Evolutionary conservation across 2,888 invertebrate species (phyloP).

Genomic region (Petrolisthes cinctipes): DNA sequence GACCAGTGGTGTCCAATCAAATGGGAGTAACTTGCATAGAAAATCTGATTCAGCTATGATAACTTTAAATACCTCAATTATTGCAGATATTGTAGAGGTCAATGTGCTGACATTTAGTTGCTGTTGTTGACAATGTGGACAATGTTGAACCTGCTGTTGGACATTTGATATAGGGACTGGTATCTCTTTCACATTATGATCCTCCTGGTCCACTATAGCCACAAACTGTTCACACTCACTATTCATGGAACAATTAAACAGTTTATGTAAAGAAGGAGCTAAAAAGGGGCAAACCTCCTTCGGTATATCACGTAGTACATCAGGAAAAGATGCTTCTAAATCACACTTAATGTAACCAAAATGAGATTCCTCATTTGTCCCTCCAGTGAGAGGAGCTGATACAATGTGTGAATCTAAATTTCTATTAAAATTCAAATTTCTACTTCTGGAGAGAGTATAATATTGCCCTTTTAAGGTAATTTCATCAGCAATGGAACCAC

Average conservation of each 20-base stretch:
- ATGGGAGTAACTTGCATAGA: slow-evolving; percentile 33
- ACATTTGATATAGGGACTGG: background rate
- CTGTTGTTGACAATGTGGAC: background rate
- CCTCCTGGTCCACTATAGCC: slow-evolving; percentile 18
- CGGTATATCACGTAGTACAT: slow-evolving; percentile 24
- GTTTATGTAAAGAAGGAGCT: slow-evolving; percentile 22
- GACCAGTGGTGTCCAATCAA: background rate
- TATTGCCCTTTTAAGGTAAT: slow-evolving; percentile 13
- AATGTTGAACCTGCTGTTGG: background rate
- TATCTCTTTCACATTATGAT: slow-evolving; percentile 19
- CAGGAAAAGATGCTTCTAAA: slow-evolving; percentile 27
- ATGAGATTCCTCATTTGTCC: background rate
- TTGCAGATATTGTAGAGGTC: background rate
- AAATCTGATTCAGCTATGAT: background rate
- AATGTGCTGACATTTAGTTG: no score
- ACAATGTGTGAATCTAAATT: background rate
- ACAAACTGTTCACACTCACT: slow-evolving; percentile 28
- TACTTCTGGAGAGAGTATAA: slow-evolving; percentile 17
- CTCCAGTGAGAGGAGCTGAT: background rate
- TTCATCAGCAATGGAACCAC: background rate
- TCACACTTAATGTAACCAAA: slow-evolving; percentile 28
- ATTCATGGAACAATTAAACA: slow-evolving; percentile 23
- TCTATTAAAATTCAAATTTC: background rate
- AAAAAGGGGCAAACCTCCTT: slow-evolving; percentile 35
- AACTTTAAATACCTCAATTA: background rate